A percentile compares a stretch with the other conserved stretches of the same genome.
Evolutionary conservation across 2,888 invertebrate species (phyloP).

Genomic region (Polylopha cassiicola): DNA sequence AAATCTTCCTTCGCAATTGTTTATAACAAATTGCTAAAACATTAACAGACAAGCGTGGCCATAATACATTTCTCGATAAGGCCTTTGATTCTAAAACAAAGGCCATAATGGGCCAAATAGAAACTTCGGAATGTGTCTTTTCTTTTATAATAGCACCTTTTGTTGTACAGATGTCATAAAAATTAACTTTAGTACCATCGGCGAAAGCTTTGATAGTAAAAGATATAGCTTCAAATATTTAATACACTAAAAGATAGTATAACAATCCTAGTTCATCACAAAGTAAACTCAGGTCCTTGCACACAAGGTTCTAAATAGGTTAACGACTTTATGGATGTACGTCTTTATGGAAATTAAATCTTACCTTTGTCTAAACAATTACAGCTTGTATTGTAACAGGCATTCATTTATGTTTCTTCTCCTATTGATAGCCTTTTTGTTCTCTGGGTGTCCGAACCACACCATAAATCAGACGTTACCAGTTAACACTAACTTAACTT

Average conservation of each 20-base stretch:
- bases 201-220: constrained; percentile 68
- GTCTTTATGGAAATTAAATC: constrained; percentile 28
- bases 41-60: constrained; percentile 35
- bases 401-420: constrained; percentile 72
- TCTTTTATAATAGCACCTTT: constrained; percentile 56
- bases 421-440: constrained; percentile 69
- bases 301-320: constrained; percentile 29
- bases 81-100: constrained; percentile 27
- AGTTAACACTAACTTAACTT: constrained; percentile 36
- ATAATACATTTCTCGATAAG: constrained; percentile 39
- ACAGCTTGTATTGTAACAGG: constrained; percentile 66
- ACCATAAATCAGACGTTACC: constrained; percentile 70
- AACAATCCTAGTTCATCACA: constrained; percentile 21
- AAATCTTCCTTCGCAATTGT: constrained; percentile 23
- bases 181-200: constrained; percentile 67
- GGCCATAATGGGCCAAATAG: constrained; percentile 48
- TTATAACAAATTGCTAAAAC: constrained; percentile 22
- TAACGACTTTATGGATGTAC: constrained; percentile 17
- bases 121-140: constrained; percentile 57
- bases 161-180: constrained; percentile 68
- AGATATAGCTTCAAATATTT: constrained; percentile 42
- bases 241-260: constrained; percentile 23
- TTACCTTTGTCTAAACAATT: constrained; percentile 73
- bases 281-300: constrained; percentile 21
- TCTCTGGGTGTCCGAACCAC: constrained; percentile 68